Base-by-base conservation (phyloP, 2,888 invertebrate species). In the Tribolium freemani region DNA sequence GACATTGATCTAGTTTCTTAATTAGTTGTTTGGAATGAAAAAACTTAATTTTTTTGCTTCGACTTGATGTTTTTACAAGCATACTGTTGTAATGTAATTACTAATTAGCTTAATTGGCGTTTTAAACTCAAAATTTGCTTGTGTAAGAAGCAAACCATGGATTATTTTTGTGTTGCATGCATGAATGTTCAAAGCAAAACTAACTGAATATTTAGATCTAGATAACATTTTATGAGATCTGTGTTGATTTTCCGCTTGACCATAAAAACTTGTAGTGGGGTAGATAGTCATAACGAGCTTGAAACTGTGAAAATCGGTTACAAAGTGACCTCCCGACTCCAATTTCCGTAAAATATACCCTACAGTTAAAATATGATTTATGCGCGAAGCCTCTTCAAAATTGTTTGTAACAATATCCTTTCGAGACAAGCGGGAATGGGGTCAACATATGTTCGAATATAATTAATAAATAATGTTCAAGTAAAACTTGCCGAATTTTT, bases 321-420 rank as follows among this genome's bases (percentile, higher is more conserved):
- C n/a, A 38, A 8, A 6, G 38, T n/a, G 38, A 8, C 38, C 38
- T 38, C 38, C 38, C 38, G 38, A 38, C 38, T 38, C 38, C 8
- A 38, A 38, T 38, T 38, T 38, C 38, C 38, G 38, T 38, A 38
- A 38, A 38, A 3, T 38, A 38, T n/a, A 38, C 48, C 16, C 13
- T 13, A 56, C 11, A 26, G 11, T 38, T 31, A 56, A 38, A 20
- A 58, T 45, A 58, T 13, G 8, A 58, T 58, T 58, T 58, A 44
- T 45, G 20, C 44, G 20, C 44, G 20, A n/a, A 21, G 58, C 44
- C 20, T 11, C n/a, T 31, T 45, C 5, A 20, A 58, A 58, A 58
- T 58, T 58, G 13, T 13, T 9, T 5, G 9, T 31, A 56, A 31
- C 31, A 16, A 16, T 56, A 44, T 57, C 44, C 57, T 20, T 20